phyloP scores from a whole-genome alignment of 1,140 invertebrate genomes.

The Diorhabda carinulata region DNA sequence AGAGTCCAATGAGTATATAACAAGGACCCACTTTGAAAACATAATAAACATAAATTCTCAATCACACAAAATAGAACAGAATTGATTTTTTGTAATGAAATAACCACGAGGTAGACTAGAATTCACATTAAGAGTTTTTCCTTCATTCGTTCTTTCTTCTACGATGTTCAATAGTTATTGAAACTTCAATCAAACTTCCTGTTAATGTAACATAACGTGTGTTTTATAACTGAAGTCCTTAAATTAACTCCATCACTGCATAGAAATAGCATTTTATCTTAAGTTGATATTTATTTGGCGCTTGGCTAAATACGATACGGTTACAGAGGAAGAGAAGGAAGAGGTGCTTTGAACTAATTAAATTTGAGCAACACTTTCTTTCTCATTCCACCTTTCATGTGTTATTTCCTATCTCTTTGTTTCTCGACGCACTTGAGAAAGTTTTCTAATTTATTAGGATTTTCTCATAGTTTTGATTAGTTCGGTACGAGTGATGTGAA shows the following conservation, averaged over 20 bases:
- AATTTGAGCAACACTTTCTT: constrained; percentile 1
- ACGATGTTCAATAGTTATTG: too few relatives aligned
- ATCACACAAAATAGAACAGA: too few relatives aligned
- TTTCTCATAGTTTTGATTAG: constrained; percentile 2
- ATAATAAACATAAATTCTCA: too few relatives aligned
- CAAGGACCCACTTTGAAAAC: too few relatives aligned
- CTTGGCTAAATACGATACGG: neutral
- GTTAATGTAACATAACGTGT: too few relatives aligned
- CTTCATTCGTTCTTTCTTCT: too few relatives aligned
- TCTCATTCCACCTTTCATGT: neutral
- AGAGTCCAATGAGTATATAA: too few relatives aligned
- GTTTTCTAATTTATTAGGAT: constrained; percentile 3
- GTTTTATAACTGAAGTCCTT: too few relatives aligned
- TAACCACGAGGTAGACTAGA: too few relatives aligned
- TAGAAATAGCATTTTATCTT: neutral
- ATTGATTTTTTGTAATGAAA: too few relatives aligned
- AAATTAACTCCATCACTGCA: neutral
- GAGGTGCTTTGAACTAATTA: neutral
- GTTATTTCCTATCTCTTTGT: neutral
- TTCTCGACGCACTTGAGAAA: neutral
- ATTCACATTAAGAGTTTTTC: too few relatives aligned
- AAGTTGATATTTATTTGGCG: neutral
- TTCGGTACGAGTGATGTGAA: neutral
- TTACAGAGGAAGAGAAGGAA: neutral
- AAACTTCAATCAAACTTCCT: too few relatives aligned